Conservation (phyloP, 2,888 invertebrate species). For the Empis livida region DNA sequence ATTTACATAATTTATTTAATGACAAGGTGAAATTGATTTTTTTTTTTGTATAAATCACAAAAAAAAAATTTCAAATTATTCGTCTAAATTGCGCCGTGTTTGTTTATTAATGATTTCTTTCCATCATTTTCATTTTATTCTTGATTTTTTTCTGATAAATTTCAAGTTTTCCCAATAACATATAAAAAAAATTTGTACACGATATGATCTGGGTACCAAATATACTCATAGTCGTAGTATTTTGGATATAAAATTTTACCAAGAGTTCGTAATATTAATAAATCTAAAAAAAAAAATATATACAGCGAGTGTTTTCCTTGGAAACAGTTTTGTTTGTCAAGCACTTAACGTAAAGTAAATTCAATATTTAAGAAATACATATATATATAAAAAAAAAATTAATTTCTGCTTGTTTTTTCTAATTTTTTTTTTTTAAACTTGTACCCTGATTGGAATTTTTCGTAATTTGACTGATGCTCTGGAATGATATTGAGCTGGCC, state of each 20-base stretch:
- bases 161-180: too few species aligned
- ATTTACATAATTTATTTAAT: not conserved
- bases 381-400: not conserved
- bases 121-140: too few species aligned
- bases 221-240: too few species aligned
- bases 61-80: not conserved
- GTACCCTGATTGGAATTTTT: not conserved
- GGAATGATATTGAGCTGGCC: not conserved
- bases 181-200: too few species aligned
- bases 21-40: slow-evolving; percentile 1
- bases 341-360: slow-evolving; percentile 17
- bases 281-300: too few species aligned
- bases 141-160: too few species aligned
- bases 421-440: not conserved
- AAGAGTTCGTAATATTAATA: too few species aligned
- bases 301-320: not conserved
- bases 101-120: too few species aligned
- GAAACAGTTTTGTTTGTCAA: slow-evolving; percentile 14
- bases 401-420: not conserved
- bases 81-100: too few species aligned
- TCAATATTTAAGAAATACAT: not conserved
- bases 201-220: not conserved
- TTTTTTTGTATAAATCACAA: not conserved
- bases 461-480: not conserved
- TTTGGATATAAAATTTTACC: not conserved